Evolutionary conservation across 92 coral and sea anemone species (phyloP), one percentile per base, ranked within the genome.

Genomic region (Anthopleura xanthogrammica): DNA sequence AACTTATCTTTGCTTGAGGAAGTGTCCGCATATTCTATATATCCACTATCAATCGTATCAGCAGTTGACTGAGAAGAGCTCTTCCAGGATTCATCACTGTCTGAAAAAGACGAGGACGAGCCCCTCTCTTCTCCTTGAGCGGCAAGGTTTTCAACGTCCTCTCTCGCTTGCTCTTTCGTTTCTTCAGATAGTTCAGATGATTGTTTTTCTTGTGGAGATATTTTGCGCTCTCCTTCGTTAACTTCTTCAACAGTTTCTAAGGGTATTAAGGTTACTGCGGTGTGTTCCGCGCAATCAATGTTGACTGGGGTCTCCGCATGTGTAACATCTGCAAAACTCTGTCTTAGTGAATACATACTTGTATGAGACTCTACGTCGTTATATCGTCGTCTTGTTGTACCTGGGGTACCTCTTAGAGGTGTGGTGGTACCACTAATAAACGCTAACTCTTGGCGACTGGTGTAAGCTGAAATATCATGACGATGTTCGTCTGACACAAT

Each of bases 1-100:
- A 76, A 76, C 43, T 42, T 40, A 11, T 24, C 79, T 43, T 52
- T n/a, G 20, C 29, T 43, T 76, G 55, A n/a, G 7, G 62, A 52
- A 8, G 41, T 58, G 40, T 48, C 72, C 82, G 46, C 3, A 52
- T 36, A 40, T 41, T 90, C 97, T 7, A 36, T 86, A 23, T 68
- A 93, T 1, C 97, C 97, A 43, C 97, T 93, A 85, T 93, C 95
- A 16, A 82, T 78, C 12, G 94, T 91, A 6, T 52, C 91, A 23
- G 89, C 71, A 12, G 93, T 88, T 22, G 78, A 80, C 19, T 89
- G 93, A 1, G 93, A 83, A 58, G 80, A 57, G 50, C 88, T 83
- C 71, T 91, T 94, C 89, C 90, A 91, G 52, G 92, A 91, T 40
- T 92, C 78, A 29, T 78, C 86, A 64, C 98, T 91, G 29, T 80